Evolutionary conservation across 2,888 invertebrate genomes (phyloP), one percentile per base, ranked within the genome.

Genomic region (Oscheius sp.): DNA sequence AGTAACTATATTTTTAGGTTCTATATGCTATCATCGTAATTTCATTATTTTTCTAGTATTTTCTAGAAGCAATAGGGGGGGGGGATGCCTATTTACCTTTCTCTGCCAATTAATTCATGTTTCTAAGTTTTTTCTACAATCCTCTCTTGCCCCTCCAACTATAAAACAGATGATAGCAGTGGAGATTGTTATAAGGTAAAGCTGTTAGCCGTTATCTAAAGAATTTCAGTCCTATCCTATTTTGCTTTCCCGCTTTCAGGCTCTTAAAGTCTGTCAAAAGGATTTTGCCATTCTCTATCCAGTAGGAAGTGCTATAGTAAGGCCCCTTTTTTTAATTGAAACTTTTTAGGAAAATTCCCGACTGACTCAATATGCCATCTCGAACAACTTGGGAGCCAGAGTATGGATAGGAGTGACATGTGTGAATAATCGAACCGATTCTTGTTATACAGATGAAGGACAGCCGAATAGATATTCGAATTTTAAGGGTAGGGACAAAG

Each of bases 351-450:
- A 4, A 41, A 20, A 20, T 17, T 41, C n/a, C 41, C 5, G 41
- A 41, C 12, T 4, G n/a, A 4, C 20, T 41, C 12, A 41, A 14
- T 3, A 17, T 41, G n/a, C n/a, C 12, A 41, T 41, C 20, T 41
- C 41, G 5, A 41, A 41, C 20, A 3, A 3, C 3, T 12, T 41
- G 41, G 41, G 41, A 41, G 41, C 41, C 14, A 41, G 20, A 12
- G 47, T 47, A 6, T 47, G 47, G 47, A 47, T 24, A 24, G 47
- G 47, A 47, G 20, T 20, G 17, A 47, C 47, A 24, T 47, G 47
- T 22, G 47, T 47, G 12, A 47, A 14, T 17, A 12, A 20, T 2
- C 14, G 12, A 6, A 12, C 14, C 2, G 24, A 20, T 14, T 47
- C 47, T 24, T 47, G 47, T 12, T 22, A 17, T 22, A 47, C 47